Evolutionary conservation across 2,113 vertebrate genomes (phyloP), one percentile per base, ranked within the genome.

Genomic region (Gobiocypris rarus): DNA sequence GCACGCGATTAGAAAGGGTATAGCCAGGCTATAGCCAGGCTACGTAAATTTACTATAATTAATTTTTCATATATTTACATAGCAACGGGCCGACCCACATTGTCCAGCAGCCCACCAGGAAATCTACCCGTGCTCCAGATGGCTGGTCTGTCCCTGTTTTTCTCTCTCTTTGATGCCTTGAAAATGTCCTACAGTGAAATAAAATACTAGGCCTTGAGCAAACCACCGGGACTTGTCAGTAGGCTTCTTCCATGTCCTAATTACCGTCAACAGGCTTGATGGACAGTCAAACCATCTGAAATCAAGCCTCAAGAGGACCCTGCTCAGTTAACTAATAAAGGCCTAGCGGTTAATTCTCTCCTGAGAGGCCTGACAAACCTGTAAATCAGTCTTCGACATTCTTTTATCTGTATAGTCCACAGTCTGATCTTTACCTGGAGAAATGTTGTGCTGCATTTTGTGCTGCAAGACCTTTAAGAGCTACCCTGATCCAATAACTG

Each of bases 401-500:
- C 28, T 65, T 83, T 83, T 58, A 77, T 77, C 73, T 83, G 11
- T n/a, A 34, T 41, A 61, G n/a, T 59, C 54, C 69, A 65, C 19
- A 63, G 9, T 79, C 58, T 69, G 45, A 87, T 80, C 34, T 85
- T 10, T 79, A 77, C 63, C 24, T 83, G 34, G 56, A 83, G 61
- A 84, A 78, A 63, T 48, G 31, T 19, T 5, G 19, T 58, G 10
- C 75, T 69, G 17, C 65, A 48, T 28, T 78, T 78, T 79, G 76
- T 79, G 76, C 38, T 28, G 58, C 24, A 45, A 74, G 31, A 67
- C 78, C 84, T 87, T 89, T 56, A 73, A 74, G 81, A 84, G 77
- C 71, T 65, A 76, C 48, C 90, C 90, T 94, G 90, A 95, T 94
- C 91, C 94, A 93, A 95, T 95, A 94, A 79, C 90, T 93, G 90